These are phyloP conservation scores for Chydorus sphaericus DNA, from an alignment of 2,888 invertebrate species.

Conservation along the genomic window DNA sequence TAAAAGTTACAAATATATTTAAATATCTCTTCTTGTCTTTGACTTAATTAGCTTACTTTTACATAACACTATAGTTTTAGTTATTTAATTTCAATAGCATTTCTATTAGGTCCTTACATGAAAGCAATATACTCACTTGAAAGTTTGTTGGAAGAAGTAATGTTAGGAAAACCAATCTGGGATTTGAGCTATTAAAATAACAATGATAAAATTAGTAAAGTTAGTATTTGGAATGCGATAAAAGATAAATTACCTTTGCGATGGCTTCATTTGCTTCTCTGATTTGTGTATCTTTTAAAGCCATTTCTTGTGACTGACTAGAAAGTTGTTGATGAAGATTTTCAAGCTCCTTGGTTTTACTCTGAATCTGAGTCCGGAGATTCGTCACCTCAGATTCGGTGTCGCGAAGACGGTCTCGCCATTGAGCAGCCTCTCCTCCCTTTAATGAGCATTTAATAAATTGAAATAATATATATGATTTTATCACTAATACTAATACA, in stretches of 20 bases:
- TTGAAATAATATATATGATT: too few species aligned
- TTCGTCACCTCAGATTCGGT: not conserved
- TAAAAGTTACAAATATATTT: too few species aligned
- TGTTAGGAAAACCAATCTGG: not conserved
- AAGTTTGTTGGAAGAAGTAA: not conserved
- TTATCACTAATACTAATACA: too few species aligned
- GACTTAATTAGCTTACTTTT: too few species aligned
- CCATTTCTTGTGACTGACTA: not conserved
- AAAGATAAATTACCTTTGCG: not conserved
- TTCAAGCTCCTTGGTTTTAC: not conserved
- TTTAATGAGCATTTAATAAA: not conserved
- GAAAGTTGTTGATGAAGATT: not conserved
- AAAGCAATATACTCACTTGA: slow-evolving; percentile 6
- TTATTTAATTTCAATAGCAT: too few species aligned
- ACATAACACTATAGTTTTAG: too few species aligned
- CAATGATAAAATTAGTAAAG: not conserved
- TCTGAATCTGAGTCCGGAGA: not conserved
- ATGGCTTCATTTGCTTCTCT: slow-evolving; percentile 3
- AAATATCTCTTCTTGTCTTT: too few species aligned
- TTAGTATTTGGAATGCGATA: not conserved
- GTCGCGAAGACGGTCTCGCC: not conserved
- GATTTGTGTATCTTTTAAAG: not conserved
- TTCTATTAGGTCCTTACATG: too few species aligned
- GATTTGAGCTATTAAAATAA: too few species aligned
- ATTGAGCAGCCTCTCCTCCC: slow-evolving; percentile 1